phyloP scores from a whole-genome alignment of 2,888 invertebrate genomes.

The Pilophorus perplexus region DNA sequence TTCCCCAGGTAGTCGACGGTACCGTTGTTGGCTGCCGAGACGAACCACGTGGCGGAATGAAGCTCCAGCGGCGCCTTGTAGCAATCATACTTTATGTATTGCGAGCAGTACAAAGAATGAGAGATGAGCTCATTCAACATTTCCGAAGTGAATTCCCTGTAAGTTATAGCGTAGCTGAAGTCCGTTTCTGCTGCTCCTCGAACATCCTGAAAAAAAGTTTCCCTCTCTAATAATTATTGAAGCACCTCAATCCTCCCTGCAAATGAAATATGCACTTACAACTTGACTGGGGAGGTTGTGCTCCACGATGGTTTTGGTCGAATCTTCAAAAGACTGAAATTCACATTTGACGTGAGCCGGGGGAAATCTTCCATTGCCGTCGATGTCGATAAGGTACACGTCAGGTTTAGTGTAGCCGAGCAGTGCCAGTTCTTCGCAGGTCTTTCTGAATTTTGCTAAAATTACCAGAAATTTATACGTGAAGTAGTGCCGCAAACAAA shows the following conservation, averaged over 20 bases:
- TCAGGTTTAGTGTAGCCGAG: conserved; percentile 86
- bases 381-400: conserved; percentile 89
- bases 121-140: conserved; percentile 89
- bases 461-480: conserved; percentile 38
- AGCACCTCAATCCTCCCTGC: neutral
- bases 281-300: conserved; percentile 89
- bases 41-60: conserved; percentile 86
- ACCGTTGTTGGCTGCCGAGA: conserved; percentile 68
- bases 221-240: neutral
- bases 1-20: conserved; percentile 82
- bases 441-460: conserved; percentile 79
- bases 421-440: conserved; percentile 87
- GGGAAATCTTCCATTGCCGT: conserved; percentile 88
- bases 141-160: conserved; percentile 83
- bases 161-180: conserved; percentile 81
- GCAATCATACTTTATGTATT: conserved; percentile 86
- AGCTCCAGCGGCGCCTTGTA: conserved; percentile 82
- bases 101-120: conserved; percentile 84
- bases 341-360: conserved; percentile 90
- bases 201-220: conserved; percentile 61
- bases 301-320: conserved; percentile 83
- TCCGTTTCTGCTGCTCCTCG: conserved; percentile 73
- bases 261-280: conserved; percentile 52
- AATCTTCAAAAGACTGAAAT: conserved; percentile 83
- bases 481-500: too few species aligned